A percentile compares a stretch with the other conserved stretches of the same genome.
Evolutionary conservation across 2,888 invertebrate genomes (phyloP).

Genomic region (Nomada ruficornis): DNA sequence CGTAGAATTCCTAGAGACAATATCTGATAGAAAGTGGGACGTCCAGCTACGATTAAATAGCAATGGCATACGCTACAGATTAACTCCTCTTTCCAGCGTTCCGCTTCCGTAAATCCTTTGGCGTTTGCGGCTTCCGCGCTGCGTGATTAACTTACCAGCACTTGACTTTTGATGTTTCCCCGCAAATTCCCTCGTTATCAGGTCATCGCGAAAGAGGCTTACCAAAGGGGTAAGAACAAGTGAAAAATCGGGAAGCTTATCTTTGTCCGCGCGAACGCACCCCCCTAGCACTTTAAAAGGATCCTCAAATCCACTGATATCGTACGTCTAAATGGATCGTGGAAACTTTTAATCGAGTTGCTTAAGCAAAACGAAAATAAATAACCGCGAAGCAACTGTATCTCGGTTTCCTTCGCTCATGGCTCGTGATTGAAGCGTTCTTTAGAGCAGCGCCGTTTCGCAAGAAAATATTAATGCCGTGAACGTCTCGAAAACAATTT

Average conservation of each 20-base stretch:
- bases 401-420: neutral
- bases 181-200: conserved; percentile 10
- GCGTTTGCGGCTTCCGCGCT: conserved; percentile 29
- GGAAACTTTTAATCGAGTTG: conserved; percentile 9
- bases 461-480: neutral
- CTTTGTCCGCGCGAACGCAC: neutral
- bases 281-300: neutral
- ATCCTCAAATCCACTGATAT: too few species aligned
- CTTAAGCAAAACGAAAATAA: neutral
- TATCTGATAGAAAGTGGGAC: conserved; percentile 9
- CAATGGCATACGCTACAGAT: conserved; percentile 38
- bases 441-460: neutral
- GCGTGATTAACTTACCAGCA: conserved; percentile 43
- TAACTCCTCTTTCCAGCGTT: conserved; percentile 38
- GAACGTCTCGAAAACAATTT: conserved; percentile 4
- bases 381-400: neutral
- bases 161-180: conserved; percentile 35
- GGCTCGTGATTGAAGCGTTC: neutral
- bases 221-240: conserved; percentile 1
- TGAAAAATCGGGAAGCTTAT: conserved; percentile 18
- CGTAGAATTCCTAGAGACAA: neutral
- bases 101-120: conserved; percentile 39
- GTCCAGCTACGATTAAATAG: conserved; percentile 34
- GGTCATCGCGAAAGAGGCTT: conserved; percentile 17
- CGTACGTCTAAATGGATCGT: neutral